Evolutionary conservation across 1,140 invertebrate species (phyloP).

Genomic region (Luehdorfia chinensis): DNA sequence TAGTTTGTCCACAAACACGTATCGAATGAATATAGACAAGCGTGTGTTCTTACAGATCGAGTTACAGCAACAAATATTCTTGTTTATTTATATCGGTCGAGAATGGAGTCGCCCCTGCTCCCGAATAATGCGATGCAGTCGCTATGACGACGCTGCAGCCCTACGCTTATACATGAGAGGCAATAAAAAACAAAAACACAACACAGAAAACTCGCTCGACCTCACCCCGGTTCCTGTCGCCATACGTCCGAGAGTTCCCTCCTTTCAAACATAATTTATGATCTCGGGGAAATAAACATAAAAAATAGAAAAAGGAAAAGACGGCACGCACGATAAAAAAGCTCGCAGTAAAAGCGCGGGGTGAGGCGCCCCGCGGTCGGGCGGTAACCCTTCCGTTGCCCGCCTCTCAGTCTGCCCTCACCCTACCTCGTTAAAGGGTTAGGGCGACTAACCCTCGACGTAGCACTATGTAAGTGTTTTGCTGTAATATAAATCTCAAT

Average conservation of each 20-base stretch:
- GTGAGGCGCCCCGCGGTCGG: conserved; percentile 47
- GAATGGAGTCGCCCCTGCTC: conserved; percentile 26
- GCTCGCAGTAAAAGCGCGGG: conserved; percentile 70
- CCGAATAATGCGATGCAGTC: conserved; percentile 66
- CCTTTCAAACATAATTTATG: conserved; percentile 77
- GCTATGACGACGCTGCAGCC: conserved; percentile 65
- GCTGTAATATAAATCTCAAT: conserved; percentile 17
- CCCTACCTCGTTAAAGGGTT: conserved; percentile 62
- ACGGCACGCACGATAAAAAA: conserved; percentile 76
- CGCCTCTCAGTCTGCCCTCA: conserved; percentile 50
- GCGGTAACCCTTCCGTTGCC: conserved; percentile 71
- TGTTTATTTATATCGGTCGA: conserved; percentile 52
- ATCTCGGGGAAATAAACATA: conserved; percentile 76
- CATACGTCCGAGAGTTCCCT: conserved; percentile 71
- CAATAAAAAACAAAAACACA: conserved; percentile 69
- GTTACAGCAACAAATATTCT: conserved; percentile 69
- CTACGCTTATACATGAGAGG: conserved; percentile 48
- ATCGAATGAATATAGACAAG: conserved; percentile 68
- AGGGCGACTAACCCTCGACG: conserved; percentile 57
- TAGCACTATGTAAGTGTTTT: conserved; percentile 19
- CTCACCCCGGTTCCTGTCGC: conserved; percentile 69
- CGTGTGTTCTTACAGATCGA: conserved; percentile 56
- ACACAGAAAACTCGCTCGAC: conserved; percentile 57
- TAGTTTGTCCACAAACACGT: conserved; percentile 67
- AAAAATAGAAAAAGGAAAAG: conserved; percentile 77